Conservation (phyloP, 1,140 invertebrate species). For the Cydia splendana region DNA sequence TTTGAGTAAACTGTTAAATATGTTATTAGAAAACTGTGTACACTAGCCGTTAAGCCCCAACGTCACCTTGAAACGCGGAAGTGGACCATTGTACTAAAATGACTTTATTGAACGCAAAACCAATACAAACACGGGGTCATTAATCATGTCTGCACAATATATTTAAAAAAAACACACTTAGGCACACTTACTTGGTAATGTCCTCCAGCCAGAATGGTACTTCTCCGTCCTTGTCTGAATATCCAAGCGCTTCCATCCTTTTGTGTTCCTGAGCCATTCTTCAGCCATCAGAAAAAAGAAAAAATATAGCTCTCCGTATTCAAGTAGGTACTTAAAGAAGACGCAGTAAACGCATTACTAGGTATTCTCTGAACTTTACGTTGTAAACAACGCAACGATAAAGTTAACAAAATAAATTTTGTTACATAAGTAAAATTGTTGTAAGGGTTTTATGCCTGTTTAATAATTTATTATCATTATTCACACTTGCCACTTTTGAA, state of each 20-base stretch:
- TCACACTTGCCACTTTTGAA: constrained; percentile 72
- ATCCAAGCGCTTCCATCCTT: constrained; percentile 53
- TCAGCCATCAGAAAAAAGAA: constrained; percentile 54
- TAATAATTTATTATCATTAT: constrained; percentile 48
- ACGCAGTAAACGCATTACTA: constrained; percentile 36
- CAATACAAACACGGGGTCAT: constrained; percentile 40
- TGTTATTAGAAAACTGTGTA: background rate
- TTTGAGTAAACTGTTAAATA: background rate
- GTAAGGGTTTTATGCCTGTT: constrained; percentile 42
- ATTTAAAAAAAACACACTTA: background rate
- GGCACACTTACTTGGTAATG: constrained; percentile 65
- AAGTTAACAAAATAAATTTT: constrained; percentile 32
- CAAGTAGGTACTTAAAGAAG: constrained; percentile 4
- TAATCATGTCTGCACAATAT: constrained; percentile 41
- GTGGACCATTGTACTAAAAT: constrained; percentile 38
- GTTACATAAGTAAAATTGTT: constrained; percentile 33
- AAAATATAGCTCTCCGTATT: background rate
- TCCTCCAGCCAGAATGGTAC: constrained; percentile 71
- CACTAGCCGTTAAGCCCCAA: background rate
- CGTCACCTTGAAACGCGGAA: constrained; percentile 43
- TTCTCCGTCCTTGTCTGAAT: constrained; percentile 53
- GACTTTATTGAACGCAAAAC: constrained; percentile 35
- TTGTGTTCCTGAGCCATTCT: constrained; percentile 64
- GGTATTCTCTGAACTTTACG: constrained; percentile 16
- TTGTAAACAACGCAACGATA: constrained; percentile 28